Conservation (phyloP, 2,113 vertebrate genomes). For the Actenoides lindsayi region DNA sequence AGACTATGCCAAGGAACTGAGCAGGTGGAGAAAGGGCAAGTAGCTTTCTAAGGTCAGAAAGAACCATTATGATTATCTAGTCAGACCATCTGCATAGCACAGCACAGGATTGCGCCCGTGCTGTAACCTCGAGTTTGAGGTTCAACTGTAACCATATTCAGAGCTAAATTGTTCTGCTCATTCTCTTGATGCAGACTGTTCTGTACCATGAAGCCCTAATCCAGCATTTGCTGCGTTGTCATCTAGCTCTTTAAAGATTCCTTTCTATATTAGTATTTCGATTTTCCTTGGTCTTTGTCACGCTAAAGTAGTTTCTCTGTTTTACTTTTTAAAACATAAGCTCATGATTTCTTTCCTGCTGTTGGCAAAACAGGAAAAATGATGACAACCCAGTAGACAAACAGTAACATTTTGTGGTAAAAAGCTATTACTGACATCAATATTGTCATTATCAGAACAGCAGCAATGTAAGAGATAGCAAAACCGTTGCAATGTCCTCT, state of each 20-base stretch:
- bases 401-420: constrained; percentile 23
- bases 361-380: neutral
- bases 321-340: neutral
- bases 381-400: neutral
- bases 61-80: neutral
- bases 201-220: neutral
- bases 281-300: neutral
- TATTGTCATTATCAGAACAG: neutral
- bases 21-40: neutral
- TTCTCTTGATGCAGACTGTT: neutral
- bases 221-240: neutral
- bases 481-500: neutral
- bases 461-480: neutral
- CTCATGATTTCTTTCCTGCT: neutral
- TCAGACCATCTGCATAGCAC: neutral
- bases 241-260: neutral
- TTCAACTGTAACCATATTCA: neutral
- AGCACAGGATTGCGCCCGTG: neutral
- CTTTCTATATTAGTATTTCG: fast-evolving
- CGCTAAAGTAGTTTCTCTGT: neutral
- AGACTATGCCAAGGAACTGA: fast-evolving
- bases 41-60: neutral
- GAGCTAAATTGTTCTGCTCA: fast-evolving
- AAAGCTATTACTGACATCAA: neutral
- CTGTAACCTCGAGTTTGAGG: neutral